Conservation (phyloP, 2,888 invertebrate genomes). For the Clunio marinus region DNA sequence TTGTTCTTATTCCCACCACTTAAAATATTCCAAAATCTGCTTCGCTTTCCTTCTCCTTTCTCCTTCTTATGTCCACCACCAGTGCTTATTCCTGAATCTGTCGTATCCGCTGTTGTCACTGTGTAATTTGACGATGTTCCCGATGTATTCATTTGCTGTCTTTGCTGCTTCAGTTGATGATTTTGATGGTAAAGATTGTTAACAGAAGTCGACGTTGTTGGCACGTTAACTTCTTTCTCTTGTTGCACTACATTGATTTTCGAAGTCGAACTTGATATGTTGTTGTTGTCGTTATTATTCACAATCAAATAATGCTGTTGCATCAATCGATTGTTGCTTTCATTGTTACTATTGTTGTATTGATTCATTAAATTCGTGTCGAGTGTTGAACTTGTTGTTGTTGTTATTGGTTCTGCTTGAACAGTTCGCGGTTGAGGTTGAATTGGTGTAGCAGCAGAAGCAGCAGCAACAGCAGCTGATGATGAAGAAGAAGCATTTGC, state of each 20-base stretch:
- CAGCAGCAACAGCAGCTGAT: not conserved
- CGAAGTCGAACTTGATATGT: slow-evolving; percentile 21
- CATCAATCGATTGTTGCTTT: slow-evolving; percentile 27
- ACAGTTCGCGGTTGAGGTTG: not conserved
- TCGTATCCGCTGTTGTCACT: slow-evolving; percentile 36
- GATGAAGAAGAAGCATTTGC: slow-evolving; percentile 41
- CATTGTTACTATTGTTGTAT: slow-evolving; percentile 14
- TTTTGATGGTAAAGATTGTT: slow-evolving; percentile 32
- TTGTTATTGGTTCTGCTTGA: not conserved
- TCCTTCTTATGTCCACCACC: slow-evolving; percentile 48
- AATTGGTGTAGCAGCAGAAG: not conserved
- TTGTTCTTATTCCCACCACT: slow-evolving; percentile 54
- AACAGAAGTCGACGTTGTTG: not conserved
- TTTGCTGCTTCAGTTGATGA: slow-evolving; percentile 42
- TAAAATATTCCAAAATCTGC: slow-evolving; percentile 65
- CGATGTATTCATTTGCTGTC: slow-evolving; percentile 40
- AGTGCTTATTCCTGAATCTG: slow-evolving; percentile 41
- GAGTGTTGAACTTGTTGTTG: not conserved
- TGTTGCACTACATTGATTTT: slow-evolving; percentile 15
- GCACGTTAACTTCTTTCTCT: slow-evolving; percentile 24
- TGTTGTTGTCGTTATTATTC: slow-evolving; percentile 4
- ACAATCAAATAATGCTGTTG: slow-evolving; percentile 41
- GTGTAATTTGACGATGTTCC: slow-evolving; percentile 39
- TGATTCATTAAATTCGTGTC: slow-evolving; percentile 12
- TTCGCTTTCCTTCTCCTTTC: slow-evolving; percentile 59